Percentiles rank a stretch among this genome's conserved stretches.
Evolutionary conservation across 2,797 vertebrate species (phyloP).

Genomic region (Phaenicophaeus curvirostris): DNA sequence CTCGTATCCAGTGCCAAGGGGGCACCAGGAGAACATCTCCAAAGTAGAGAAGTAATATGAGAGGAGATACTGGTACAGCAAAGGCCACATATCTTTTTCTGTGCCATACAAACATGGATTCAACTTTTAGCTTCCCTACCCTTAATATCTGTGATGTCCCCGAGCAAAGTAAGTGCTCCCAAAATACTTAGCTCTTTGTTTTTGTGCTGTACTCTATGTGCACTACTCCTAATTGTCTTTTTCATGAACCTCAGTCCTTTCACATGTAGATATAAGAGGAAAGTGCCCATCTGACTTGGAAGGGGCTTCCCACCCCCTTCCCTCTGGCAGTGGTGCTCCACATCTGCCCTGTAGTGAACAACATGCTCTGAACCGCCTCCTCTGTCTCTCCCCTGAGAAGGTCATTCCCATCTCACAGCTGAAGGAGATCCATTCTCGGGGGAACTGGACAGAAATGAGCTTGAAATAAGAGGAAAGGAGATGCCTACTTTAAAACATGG

Average conservation of each 20-base stretch:
- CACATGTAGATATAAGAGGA: not conserved
- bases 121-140: not conserved
- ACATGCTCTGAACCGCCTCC: not conserved
- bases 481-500: not conserved
- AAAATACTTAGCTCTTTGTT: not conserved
- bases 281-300: not conserved
- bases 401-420: not conserved
- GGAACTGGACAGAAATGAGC: not conserved
- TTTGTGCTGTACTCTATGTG: not conserved
- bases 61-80: fast-evolving
- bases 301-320: not conserved
- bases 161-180: not conserved
- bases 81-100: not conserved
- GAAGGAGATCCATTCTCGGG: not conserved
- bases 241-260: not conserved
- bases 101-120: not conserved
- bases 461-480: not conserved
- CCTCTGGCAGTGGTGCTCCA: not conserved
- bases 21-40: not conserved
- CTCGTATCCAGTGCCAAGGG: too few species aligned
- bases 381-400: not conserved
- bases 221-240: not conserved
- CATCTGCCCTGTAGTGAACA: not conserved
- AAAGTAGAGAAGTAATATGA: not conserved
- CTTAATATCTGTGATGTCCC: not conserved